phyloP scores from a whole-genome alignment of 2,888 invertebrate genomes.

The Xanthia togata region DNA sequence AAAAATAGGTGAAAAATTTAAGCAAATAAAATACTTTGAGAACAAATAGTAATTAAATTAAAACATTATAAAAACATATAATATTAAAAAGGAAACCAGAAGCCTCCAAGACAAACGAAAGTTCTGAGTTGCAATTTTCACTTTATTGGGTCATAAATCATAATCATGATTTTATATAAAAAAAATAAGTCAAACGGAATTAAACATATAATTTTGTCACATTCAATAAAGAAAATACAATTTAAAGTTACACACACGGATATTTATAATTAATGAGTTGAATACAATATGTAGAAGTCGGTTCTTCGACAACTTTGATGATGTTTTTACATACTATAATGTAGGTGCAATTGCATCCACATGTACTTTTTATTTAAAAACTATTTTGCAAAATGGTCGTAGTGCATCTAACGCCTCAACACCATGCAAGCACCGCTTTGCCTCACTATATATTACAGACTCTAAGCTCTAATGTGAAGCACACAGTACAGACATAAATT shows the following conservation, averaged over 20 bases:
- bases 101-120: constrained; percentile 7
- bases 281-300: constrained; percentile 15
- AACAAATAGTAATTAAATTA: no score
- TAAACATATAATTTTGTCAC: constrained; percentile 29
- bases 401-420: background rate
- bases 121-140: constrained; percentile 47
- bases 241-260: constrained; percentile 40
- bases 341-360: background rate
- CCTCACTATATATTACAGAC: background rate
- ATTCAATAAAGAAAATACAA: constrained; percentile 48
- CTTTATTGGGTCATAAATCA: constrained; percentile 63
- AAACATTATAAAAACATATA: no score
- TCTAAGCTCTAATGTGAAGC: background rate
- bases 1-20: no score
- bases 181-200: constrained; percentile 57
- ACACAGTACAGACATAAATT: background rate
- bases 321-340: constrained; percentile 15
- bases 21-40: no score
- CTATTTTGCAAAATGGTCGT: background rate
- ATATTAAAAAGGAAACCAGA: background rate
- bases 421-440: background rate
- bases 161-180: constrained; percentile 64
- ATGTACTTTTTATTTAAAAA: constrained; percentile 36
- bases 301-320: constrained; percentile 13
- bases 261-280: constrained; percentile 5